Evolutionary conservation across 2,113 vertebrate species (phyloP), one percentile per base, ranked within the genome.

Genomic region (Zosterops japonicus): DNA sequence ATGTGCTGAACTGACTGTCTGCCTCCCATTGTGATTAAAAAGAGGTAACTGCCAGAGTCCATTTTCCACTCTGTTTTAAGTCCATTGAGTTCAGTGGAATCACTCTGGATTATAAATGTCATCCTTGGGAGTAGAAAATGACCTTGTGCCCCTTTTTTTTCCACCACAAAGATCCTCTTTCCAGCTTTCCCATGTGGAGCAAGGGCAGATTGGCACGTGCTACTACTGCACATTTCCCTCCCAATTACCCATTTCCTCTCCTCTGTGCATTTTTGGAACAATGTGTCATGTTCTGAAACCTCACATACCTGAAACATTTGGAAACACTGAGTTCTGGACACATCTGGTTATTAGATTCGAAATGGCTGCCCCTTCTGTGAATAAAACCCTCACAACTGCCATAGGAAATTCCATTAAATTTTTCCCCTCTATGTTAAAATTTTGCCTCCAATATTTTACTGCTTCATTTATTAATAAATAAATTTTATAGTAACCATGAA

Each of bases 231-330:
- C 21, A 31, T 94, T 95, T 94, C 90, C 82, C 70, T 90, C 79
- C 41, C 75, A 70, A 83, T 88, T 83, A 90, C 75, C 79, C 55
- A 15, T 77, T 97, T 95, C 94, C 87, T 93, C 63, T 91, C 59
- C 35, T 57, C 61, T 74, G 70, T 88, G 35, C 78, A n/a, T 88
- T 95, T 95, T 93, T 97, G 90, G 90, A 76, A 50, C 89, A 63
- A 70, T 0, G 0, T 83, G 35, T 67, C 24, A 14, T 80, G 49
- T 64, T 94, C 67, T 90, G 75, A 94, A 96, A 90, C 47, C 36
- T 79, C 85, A 91, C 71, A 80, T 93, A 95, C 55, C 90, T 95
- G 85, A 92, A 83, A 93, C 86, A 86, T 64, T 95, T 94, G 92
- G 79, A 95, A 93, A 42, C 28, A 46, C 29, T n/a, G n/a, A 74